A percentile compares a stretch with the other conserved stretches of the same genome.
Evolutionary conservation across 2,113 vertebrate genomes (phyloP).

Genomic region (Asarcornis scutulata): DNA sequence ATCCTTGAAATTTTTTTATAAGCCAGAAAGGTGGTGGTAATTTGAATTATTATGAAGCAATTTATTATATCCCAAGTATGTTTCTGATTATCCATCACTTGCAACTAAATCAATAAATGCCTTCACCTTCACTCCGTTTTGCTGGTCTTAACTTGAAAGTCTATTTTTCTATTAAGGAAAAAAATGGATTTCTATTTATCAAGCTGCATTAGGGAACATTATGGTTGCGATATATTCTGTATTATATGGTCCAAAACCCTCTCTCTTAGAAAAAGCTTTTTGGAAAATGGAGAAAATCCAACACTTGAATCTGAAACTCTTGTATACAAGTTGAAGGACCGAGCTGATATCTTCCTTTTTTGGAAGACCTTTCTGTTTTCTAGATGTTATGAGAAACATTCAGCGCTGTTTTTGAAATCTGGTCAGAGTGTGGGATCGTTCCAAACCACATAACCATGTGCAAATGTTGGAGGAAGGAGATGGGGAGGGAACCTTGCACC

Average conservation of each 20-base stretch:
- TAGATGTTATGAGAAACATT: not conserved
- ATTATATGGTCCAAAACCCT: not conserved
- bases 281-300: not conserved
- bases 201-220: not conserved
- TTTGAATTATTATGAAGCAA: not conserved
- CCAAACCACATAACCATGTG: not conserved
- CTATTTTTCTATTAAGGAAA: not conserved
- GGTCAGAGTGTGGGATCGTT: not conserved
- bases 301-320: not conserved
- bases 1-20: not conserved
- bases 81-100: not conserved
- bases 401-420: not conserved
- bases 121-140: not conserved
- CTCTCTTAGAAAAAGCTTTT: not conserved
- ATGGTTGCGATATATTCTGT: not conserved
- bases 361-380: not conserved
- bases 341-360: not conserved
- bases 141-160: not conserved
- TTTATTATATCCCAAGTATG: not conserved
- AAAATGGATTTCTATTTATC: not conserved
- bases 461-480: not conserved
- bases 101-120: not conserved
- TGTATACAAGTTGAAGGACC: not conserved
- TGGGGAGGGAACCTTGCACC: fast-evolving
- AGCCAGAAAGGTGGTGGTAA: not conserved